phyloP scores from a whole-genome alignment of 2,888 invertebrate species.

The Carterocephalus palaemon region DNA sequence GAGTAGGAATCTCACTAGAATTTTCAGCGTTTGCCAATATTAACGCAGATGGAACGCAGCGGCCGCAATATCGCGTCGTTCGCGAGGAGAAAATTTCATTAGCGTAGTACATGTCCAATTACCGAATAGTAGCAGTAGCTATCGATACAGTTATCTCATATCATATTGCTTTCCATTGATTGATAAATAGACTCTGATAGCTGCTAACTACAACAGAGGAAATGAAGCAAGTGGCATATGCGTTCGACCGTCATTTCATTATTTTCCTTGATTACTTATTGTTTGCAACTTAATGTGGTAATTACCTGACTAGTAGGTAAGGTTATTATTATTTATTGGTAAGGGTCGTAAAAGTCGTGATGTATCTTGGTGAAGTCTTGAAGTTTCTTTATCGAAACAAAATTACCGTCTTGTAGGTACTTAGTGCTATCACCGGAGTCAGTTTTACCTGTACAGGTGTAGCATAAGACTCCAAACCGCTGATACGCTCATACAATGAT shows the following conservation, averaged over 20 bases:
- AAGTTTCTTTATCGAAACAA: too few relatives aligned
- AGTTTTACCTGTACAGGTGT: too few relatives aligned
- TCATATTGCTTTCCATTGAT: slow-evolving; percentile 36
- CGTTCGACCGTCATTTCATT: neutral
- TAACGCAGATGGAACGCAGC: slow-evolving; percentile 23
- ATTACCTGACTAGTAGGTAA: too few relatives aligned
- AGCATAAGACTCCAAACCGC: too few relatives aligned
- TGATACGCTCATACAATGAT: too few relatives aligned
- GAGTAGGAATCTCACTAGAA: slow-evolving; percentile 4
- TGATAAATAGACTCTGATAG: slow-evolving; percentile 40
- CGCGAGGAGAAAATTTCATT: slow-evolving; percentile 59
- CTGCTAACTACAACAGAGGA: slow-evolving; percentile 6
- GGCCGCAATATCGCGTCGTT: slow-evolving; percentile 30
- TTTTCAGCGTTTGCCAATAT: slow-evolving; percentile 21
- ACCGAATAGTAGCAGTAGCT: slow-evolving; percentile 47
- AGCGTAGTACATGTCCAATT: slow-evolving; percentile 67
- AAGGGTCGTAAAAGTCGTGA: too few relatives aligned
- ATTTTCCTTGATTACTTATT: neutral
- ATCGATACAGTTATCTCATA: slow-evolving; percentile 42
- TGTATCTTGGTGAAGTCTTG: too few relatives aligned
- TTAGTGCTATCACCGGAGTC: too few relatives aligned
- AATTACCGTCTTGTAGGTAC: too few relatives aligned
- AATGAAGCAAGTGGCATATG: neutral
- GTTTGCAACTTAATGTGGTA: too few relatives aligned
- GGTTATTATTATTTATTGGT: too few relatives aligned